Percentiles rank a stretch among this genome's conserved stretches.
These are phyloP conservation scores for Sminthurides aquaticus DNA, from an alignment of 2,888 invertebrate species.

Conservation along the genomic window DNA sequence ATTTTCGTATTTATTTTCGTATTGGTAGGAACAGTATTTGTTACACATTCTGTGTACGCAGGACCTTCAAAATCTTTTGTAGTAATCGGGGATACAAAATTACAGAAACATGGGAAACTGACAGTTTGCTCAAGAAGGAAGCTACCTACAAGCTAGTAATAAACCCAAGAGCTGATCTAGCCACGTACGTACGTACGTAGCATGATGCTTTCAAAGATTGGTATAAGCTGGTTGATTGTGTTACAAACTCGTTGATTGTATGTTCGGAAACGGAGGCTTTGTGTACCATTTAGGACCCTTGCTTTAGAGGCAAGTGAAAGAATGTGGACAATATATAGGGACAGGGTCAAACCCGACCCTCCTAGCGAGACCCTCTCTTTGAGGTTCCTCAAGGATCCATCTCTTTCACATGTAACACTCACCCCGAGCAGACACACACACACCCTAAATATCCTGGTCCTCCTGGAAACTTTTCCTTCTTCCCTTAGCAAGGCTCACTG, in stretches of 20 bases:
- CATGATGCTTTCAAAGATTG: too few species aligned
- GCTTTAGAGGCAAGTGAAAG: constrained; percentile 4
- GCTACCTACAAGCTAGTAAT: too few species aligned
- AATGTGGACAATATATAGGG: constrained; percentile 1
- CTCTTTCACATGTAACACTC: constrained; percentile 1
- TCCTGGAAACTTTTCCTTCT: constrained; percentile 15
- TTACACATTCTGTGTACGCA: too few species aligned
- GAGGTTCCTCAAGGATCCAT: not conserved
- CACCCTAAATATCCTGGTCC: constrained; percentile 4
- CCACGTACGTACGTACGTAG: too few species aligned
- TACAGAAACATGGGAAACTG: too few species aligned
- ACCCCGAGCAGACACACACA: not conserved
- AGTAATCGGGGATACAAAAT: too few species aligned
- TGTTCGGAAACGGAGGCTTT: not conserved
- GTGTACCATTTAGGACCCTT: not conserved
- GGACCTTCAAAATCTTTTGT: too few species aligned
- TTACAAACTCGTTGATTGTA: constrained; percentile 6
- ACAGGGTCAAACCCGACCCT: too few species aligned
- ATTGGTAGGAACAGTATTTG: too few species aligned
- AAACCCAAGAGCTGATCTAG: too few species aligned
- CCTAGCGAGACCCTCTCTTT: not conserved
- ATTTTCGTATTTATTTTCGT: too few species aligned
- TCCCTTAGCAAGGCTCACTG: constrained; percentile 14
- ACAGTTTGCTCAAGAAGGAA: too few species aligned
- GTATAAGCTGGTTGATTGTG: not conserved